Conservation (phyloP, 2,113 vertebrate species). For the Eira barbara region DNA sequence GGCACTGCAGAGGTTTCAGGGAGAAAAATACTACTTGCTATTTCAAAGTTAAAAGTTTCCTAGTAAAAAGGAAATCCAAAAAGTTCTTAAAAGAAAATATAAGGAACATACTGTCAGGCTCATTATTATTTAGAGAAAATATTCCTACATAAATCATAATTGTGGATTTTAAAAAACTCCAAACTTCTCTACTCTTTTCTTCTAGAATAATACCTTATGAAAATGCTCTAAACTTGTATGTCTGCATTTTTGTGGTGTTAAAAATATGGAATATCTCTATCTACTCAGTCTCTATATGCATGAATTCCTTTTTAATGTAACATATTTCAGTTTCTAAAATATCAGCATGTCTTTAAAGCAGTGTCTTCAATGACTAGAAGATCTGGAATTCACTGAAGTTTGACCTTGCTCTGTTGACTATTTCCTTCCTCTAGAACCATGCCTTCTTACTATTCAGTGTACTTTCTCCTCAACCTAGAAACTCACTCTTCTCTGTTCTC, state of each 20-base stretch:
- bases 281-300: neutral
- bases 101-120: neutral
- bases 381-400: neutral
- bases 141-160: neutral
- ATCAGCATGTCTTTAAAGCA: neutral
- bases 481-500: neutral
- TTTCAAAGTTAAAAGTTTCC: neutral
- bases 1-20: constrained; percentile 14
- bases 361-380: neutral
- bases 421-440: no score
- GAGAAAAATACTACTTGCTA: constrained; percentile 29
- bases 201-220: neutral
- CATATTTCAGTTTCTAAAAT: neutral
- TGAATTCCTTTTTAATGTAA: neutral
- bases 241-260: neutral
- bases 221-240: neutral
- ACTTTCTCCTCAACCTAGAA: neutral
- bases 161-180: neutral
- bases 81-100: neutral
- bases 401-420: rapidly evolving
- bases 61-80: neutral
- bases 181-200: neutral
- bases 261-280: neutral
- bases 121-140: neutral
- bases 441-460: neutral